phyloP scores from a whole-genome alignment of 2,888 invertebrate species.

The Chloroclysta siterata region DNA sequence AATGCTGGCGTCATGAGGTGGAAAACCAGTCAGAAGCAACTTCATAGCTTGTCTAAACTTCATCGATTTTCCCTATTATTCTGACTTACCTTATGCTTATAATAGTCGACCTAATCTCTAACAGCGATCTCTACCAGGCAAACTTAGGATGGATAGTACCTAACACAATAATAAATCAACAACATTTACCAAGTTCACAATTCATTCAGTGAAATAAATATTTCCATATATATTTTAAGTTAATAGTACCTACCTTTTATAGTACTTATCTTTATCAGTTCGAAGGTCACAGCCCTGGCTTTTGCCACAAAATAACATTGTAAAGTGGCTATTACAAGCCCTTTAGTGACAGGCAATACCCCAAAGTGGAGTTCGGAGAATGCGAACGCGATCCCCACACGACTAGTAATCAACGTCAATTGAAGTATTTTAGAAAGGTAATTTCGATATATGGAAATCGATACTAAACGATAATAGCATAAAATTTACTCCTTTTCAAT shows the following conservation, averaged over 20 bases:
- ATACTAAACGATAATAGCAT: too few relatives aligned
- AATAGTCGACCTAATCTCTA: too few relatives aligned
- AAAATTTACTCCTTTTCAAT: too few relatives aligned
- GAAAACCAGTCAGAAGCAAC: slow-evolving; percentile 33
- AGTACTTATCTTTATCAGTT: slow-evolving; percentile 30
- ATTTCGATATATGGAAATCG: slow-evolving; percentile 19
- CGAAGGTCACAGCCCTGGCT: slow-evolving; percentile 48
- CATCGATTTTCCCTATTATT: too few relatives aligned
- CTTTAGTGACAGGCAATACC: slow-evolving; percentile 51
- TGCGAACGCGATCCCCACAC: slow-evolving; percentile 36
- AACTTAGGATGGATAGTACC: background rate
- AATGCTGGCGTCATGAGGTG: slow-evolving; percentile 38
- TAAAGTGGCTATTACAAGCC: slow-evolving; percentile 16
- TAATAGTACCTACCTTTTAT: too few relatives aligned
- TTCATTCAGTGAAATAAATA: too few relatives aligned
- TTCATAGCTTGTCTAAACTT: slow-evolving; percentile 7
- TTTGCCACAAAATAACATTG: slow-evolving; percentile 40
- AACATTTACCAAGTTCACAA: too few relatives aligned
- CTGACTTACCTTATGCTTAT: too few relatives aligned
- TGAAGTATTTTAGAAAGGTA: slow-evolving; percentile 34
- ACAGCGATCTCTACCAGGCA: background rate
- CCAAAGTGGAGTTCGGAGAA: slow-evolving; percentile 52
- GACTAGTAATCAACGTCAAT: slow-evolving; percentile 57
- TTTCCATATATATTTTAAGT: too few relatives aligned
- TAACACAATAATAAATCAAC: too few relatives aligned